These are phyloP conservation scores for Neoscelio sp. DNA, from an alignment of 2,888 invertebrate genomes.

Conservation along the genomic window DNA sequence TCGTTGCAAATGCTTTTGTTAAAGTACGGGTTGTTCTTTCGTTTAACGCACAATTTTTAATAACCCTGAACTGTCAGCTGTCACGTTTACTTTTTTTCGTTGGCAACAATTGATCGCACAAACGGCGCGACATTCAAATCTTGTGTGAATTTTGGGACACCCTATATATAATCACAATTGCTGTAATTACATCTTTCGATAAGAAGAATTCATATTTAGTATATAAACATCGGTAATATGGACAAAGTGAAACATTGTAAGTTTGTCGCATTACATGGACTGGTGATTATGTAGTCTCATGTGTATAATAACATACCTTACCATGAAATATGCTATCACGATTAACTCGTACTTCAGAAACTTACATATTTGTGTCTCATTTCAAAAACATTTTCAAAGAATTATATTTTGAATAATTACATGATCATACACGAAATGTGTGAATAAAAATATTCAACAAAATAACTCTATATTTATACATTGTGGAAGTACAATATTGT, in stretches of 20 bases:
- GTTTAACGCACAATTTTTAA: no score
- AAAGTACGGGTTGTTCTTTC: no score
- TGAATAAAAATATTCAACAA: no score
- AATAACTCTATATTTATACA: slow-evolving; percentile 39
- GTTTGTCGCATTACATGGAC: slow-evolving; percentile 52
- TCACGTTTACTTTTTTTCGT: no score
- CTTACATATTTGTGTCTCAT: not conserved
- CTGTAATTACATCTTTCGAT: slow-evolving; percentile 42
- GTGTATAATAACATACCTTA: slow-evolving; percentile 40
- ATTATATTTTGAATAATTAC: no score
- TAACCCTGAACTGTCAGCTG: no score
- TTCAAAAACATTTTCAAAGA: not conserved
- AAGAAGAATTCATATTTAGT: no score
- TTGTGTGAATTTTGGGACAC: no score
- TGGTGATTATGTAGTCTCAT: slow-evolving; percentile 36
- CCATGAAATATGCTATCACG: slow-evolving; percentile 43
- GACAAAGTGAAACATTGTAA: slow-evolving; percentile 52
- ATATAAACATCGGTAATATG: slow-evolving; percentile 27
- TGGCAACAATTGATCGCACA: no score
- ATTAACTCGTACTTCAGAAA: slow-evolving; percentile 30
- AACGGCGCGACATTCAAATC: no score
- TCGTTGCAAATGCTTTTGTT: no score
- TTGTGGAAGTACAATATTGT: slow-evolving; percentile 50
- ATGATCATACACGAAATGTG: no score
- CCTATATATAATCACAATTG: slow-evolving; percentile 26